Conservation (phyloP, 92 coral and sea anemone genomes). For the Desmophyllum pertusum region DNA sequence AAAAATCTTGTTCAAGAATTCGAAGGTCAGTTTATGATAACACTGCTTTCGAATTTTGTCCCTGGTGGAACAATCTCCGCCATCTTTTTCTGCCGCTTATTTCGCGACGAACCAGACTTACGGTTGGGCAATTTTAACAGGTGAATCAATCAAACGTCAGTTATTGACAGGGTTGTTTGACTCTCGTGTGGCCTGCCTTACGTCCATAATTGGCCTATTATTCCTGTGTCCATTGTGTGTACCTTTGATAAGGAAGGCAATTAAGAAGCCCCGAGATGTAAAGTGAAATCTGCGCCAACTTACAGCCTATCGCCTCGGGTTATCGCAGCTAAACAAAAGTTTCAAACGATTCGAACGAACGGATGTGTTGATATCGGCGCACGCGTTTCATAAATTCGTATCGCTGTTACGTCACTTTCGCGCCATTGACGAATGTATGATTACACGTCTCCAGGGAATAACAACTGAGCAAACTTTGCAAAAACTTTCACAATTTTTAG, state of each 20-base stretch:
- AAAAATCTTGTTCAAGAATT: not conserved
- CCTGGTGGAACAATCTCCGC: not conserved
- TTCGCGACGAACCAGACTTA: not conserved
- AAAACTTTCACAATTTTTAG: conserved; percentile 16
- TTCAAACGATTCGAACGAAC: not conserved
- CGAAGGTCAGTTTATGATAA: not conserved
- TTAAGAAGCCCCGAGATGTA: not conserved
- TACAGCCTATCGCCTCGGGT: not conserved
- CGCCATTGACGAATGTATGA: not conserved
- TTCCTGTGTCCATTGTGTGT: not conserved
- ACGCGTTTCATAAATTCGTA: not conserved
- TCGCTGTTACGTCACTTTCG: conserved; percentile 11
- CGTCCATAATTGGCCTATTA: conserved; percentile 16
- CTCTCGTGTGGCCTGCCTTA: conserved; percentile 2
- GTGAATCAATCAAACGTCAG: conserved; percentile 19
- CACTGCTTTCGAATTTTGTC: not conserved
- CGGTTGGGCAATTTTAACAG: conserved; percentile 24
- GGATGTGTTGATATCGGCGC: conserved; percentile 3
- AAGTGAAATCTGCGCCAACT: not conserved
- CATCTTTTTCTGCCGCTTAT: not conserved
- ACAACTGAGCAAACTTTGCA: not conserved
- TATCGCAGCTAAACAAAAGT: conserved; percentile 10
- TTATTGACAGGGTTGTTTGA: conserved; percentile 16
- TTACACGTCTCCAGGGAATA: conserved; percentile 15
- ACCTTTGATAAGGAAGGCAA: conserved; percentile 1